phyloP scores from a whole-genome alignment of 2,113 vertebrate genomes.

The Pao palembangensis region DNA sequence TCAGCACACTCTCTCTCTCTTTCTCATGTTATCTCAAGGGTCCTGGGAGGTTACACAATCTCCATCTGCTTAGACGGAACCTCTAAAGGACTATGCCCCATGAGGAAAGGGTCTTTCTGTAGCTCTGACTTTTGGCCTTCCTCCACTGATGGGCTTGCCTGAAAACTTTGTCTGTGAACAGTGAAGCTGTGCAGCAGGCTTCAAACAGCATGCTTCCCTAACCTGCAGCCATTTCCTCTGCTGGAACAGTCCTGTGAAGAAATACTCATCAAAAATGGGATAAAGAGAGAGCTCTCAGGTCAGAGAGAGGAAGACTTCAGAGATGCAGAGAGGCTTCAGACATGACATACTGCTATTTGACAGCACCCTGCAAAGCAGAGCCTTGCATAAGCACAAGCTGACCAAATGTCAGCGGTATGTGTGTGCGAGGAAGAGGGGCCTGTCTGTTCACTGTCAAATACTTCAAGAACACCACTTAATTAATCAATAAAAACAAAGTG shows the following conservation, averaged over 20 bases:
- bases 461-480: slow-evolving; percentile 30
- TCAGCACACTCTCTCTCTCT: background rate
- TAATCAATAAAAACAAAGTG: slow-evolving; percentile 28
- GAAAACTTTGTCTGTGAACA: slow-evolving; percentile 3
- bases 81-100: background rate
- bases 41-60: background rate
- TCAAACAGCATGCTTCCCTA: slow-evolving; percentile 28
- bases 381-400: slow-evolving; percentile 28
- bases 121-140: slow-evolving; percentile 16
- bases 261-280: slow-evolving; percentile 69
- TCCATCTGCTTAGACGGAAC: background rate
- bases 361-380: slow-evolving; percentile 49
- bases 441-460: slow-evolving; percentile 41
- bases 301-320: slow-evolving; percentile 46
- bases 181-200: slow-evolving; percentile 13
- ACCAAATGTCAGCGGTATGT: slow-evolving; percentile 46
- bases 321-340: slow-evolving; percentile 25
- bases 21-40: slow-evolving; percentile 1
- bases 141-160: background rate
- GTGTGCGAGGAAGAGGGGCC: slow-evolving; percentile 22
- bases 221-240: slow-evolving; percentile 49
- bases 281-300: slow-evolving; percentile 36
- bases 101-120: slow-evolving; percentile 1
- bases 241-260: slow-evolving; percentile 59
- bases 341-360: slow-evolving; percentile 54